These are phyloP conservation scores for Sanderia malayensis DNA, from an alignment of 30 jellyfish, hydroid and myxozoan genomes.

Conservation along the genomic window DNA sequence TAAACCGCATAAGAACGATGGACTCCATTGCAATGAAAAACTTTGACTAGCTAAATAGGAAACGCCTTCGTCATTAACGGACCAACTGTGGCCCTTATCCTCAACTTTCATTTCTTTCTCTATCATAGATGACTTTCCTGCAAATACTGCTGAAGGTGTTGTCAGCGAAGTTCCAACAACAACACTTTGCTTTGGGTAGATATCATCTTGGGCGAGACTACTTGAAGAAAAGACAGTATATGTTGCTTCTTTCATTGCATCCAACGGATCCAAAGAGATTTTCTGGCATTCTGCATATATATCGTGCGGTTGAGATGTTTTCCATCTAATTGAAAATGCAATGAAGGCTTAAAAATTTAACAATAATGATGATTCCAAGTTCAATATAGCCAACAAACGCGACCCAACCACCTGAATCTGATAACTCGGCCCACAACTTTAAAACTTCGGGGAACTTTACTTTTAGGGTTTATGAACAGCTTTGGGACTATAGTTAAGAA, in stretches of 20 bases:
- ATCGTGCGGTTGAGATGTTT: conserved; percentile 86
- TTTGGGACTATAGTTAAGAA: too few species aligned
- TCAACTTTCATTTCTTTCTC: conserved; percentile 6
- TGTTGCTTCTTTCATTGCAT: conserved; percentile 79
- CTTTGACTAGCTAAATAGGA: conserved; percentile 50
- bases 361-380: too few species aligned
- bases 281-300: conserved; percentile 86
- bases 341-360: too few species aligned
- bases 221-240: conserved; percentile 48
- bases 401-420: too few species aligned
- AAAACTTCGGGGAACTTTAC: too few species aligned
- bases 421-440: too few species aligned
- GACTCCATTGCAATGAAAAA: conserved; percentile 67
- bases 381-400: too few species aligned
- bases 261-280: conserved; percentile 90
- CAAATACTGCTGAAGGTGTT: background rate
- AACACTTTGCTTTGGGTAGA: background rate
- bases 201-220: background rate
- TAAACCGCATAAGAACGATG: conserved; percentile 80
- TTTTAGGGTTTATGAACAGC: too few species aligned
- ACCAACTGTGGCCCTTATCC: background rate
- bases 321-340: too few species aligned
- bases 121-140: background rate
- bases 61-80: conserved; percentile 6
- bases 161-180: background rate